Percentiles rank a stretch among this genome's conserved stretches.
These are phyloP conservation scores for Augiades crinisus DNA, from an alignment of 2,888 invertebrate species.

Conservation along the genomic window DNA sequence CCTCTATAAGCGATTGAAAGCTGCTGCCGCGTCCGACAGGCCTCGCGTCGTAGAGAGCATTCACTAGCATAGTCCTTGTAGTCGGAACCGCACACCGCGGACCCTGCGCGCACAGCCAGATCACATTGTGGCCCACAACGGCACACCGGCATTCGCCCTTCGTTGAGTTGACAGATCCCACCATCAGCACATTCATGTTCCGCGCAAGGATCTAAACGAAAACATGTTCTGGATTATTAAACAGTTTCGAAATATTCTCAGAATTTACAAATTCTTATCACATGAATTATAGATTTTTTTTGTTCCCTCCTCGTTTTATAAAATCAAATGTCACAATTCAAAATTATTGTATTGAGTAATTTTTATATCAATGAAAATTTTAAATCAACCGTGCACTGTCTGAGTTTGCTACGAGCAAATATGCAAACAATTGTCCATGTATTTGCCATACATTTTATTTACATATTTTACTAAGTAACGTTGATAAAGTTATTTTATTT, in stretches of 20 bases:
- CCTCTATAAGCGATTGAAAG: constrained; percentile 91
- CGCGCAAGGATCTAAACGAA: constrained; percentile 89
- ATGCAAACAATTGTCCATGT: too few species aligned
- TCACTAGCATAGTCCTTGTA: constrained; percentile 91
- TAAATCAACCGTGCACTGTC: too few species aligned
- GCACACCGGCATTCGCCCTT: constrained; percentile 88
- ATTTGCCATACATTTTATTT: too few species aligned
- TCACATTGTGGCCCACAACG: constrained; percentile 90
- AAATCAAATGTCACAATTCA: too few species aligned
- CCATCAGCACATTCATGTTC: constrained; percentile 89
- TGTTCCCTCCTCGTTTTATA: too few species aligned
- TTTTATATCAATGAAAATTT: too few species aligned
- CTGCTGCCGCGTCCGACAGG: constrained; percentile 87
- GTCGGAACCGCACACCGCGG: constrained; percentile 89
- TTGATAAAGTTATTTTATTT: too few species aligned
- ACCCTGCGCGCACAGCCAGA: constrained; percentile 84
- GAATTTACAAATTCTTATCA: too few species aligned
- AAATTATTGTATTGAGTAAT: too few species aligned
- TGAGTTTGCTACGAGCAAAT: too few species aligned
- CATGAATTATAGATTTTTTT: too few species aligned
- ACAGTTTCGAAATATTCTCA: neutral
- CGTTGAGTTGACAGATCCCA: constrained; percentile 92
- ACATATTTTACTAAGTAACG: too few species aligned
- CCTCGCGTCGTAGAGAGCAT: constrained; percentile 89
- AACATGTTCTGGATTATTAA: neutral